Conservation (phyloP, 23 tunicate genomes). For the Botrylloides violaceus region DNA sequence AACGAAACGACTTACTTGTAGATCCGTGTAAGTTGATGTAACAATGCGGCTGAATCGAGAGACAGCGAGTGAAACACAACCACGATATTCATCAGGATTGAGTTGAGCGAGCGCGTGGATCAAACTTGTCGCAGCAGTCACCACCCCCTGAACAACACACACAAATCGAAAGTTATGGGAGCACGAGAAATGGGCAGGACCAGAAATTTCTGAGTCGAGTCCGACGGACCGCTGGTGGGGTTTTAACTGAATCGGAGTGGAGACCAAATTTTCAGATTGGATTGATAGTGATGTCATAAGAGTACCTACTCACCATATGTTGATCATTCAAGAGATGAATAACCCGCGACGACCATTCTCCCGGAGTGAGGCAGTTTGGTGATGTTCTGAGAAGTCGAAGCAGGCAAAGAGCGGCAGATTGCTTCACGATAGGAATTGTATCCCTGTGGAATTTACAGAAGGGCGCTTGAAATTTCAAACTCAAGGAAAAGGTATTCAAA, state of each 20-base stretch:
- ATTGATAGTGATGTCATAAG: no score
- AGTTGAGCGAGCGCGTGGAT: slow-evolving; percentile 87
- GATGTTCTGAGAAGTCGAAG: slow-evolving; percentile 80
- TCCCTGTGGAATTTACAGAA: neutral
- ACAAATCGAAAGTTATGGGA: neutral
- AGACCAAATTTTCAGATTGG: no score
- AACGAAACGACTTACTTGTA: no score
- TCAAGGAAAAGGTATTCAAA: no score
- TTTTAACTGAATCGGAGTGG: no score
- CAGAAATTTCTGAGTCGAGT: no score
- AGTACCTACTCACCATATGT: no score
- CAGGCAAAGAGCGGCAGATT: slow-evolving; percentile 90
- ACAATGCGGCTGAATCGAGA: slow-evolving; percentile 84
- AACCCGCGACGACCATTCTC: slow-evolving; percentile 95
- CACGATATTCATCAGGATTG: slow-evolving; percentile 83
- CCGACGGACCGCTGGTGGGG: no score
- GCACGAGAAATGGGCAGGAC: no score
- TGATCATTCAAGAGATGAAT: slow-evolving; percentile 92
- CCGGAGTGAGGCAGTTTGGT: slow-evolving; percentile 88
- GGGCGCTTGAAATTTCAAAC: neutral
- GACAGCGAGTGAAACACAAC: slow-evolving; percentile 88
- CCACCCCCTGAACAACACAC: slow-evolving; percentile 94
- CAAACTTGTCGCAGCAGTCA: slow-evolving; percentile 87
- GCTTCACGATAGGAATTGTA: slow-evolving; percentile 54
- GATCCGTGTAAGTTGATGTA: slow-evolving; percentile 80